Evolutionary conservation across 2,888 invertebrate genomes (phyloP).

Genomic region (Phyto melanocephala): DNA sequence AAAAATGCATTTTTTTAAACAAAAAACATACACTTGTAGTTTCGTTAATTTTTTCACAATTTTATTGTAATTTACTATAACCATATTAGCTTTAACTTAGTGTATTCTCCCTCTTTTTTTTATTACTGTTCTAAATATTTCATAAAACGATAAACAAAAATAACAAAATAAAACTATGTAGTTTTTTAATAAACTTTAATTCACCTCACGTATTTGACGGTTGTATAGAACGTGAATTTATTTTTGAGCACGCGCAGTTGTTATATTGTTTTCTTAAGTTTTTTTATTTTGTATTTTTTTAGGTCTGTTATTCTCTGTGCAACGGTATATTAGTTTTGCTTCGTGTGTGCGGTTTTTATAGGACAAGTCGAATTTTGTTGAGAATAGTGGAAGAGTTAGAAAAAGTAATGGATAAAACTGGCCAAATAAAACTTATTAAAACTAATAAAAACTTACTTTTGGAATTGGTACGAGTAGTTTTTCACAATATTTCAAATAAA

Average conservation of each 20-base stretch:
- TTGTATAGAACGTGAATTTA: constrained; percentile 56
- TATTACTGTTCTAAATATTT: constrained; percentile 41
- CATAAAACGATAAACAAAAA: constrained; percentile 8
- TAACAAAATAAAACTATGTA: background rate
- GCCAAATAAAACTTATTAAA: background rate
- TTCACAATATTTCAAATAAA: background rate
- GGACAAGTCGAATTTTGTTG: constrained; percentile 46
- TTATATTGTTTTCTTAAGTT: background rate
- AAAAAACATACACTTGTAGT: background rate
- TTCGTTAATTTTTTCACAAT: background rate
- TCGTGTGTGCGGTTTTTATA: background rate
- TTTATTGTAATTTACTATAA: background rate
- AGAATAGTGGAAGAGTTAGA: constrained; percentile 8
- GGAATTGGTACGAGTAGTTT: too few species aligned
- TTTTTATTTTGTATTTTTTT: background rate
- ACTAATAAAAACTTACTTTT: too few species aligned
- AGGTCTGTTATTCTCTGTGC: background rate
- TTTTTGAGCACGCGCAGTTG: constrained; percentile 58
- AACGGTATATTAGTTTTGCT: constrained; percentile 48
- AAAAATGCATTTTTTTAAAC: background rate
- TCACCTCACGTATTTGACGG: constrained; percentile 50
- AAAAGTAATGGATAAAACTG: background rate
- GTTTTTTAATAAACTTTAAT: constrained; percentile 11
- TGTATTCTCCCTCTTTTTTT: background rate
- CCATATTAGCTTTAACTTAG: background rate